These are phyloP conservation scores for Brachystomella parvula DNA, from an alignment of 1,140 invertebrate genomes.

Conservation along the genomic window DNA sequence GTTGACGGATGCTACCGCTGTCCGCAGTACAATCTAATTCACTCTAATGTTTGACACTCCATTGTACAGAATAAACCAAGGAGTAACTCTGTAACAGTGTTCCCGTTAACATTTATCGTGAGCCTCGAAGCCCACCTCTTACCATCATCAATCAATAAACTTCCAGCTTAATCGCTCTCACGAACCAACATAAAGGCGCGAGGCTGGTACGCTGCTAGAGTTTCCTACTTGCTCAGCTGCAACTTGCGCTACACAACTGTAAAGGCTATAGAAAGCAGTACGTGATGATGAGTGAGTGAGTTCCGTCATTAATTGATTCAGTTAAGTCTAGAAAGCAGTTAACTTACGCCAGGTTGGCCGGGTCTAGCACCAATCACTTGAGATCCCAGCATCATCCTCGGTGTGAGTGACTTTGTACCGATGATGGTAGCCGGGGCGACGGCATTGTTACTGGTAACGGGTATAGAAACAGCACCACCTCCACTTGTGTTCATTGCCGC, in stretches of 20 bases:
- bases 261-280: neutral
- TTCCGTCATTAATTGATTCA: neutral
- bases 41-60: too few species aligned
- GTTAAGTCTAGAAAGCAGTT: too few species aligned
- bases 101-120: too few species aligned
- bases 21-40: too few species aligned
- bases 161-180: neutral
- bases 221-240: neutral
- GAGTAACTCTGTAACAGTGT: too few species aligned
- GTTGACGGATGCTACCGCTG: too few species aligned
- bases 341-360: conserved; percentile 68
- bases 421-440: conserved; percentile 28
- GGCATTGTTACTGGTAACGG: neutral
- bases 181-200: neutral
- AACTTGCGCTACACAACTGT: neutral
- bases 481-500: conserved; percentile 41
- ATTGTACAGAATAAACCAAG: too few species aligned
- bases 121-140: too few species aligned
- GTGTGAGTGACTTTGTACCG: conserved; percentile 20
- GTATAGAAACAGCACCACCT: neutral
- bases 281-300: neutral
- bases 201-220: neutral
- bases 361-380: conserved; percentile 69
- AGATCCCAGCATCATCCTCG: conserved; percentile 67
- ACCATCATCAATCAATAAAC: neutral